These are phyloP conservation scores for Naso thynnoides DNA, from an alignment of 2,797 vertebrate species.

Conservation along the genomic window DNA sequence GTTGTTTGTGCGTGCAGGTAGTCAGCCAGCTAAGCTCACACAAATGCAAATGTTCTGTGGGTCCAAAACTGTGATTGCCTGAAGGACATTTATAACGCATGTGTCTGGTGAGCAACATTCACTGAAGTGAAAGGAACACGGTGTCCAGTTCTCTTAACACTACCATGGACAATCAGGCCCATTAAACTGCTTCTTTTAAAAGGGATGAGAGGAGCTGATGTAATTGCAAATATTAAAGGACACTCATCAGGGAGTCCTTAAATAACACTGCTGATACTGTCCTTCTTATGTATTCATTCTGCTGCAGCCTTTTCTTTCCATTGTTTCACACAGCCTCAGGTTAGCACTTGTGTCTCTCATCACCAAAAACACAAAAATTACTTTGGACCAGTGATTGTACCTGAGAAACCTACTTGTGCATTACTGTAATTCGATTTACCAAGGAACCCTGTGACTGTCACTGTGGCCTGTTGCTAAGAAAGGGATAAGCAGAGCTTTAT, in stretches of 20 bases:
- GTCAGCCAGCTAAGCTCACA: neutral
- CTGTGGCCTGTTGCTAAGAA: neutral
- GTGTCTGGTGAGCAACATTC: neutral
- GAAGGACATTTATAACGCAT: neutral
- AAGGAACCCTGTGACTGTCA: constrained; percentile 18
- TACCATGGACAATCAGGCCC: constrained; percentile 11
- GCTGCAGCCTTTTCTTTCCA: constrained; percentile 6
- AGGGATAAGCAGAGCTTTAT: constrained; percentile 38
- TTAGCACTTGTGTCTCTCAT: neutral
- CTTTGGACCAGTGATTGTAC: neutral
- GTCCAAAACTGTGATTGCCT: neutral
- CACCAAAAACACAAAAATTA: neutral
- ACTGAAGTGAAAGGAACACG: neutral
- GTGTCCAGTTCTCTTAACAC: constrained; percentile 12
- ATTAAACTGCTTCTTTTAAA: constrained; percentile 46
- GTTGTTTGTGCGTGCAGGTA: neutral
- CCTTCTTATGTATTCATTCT: constrained; percentile 14
- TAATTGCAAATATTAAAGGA: constrained; percentile 39
- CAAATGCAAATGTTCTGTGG: too few relatives aligned
- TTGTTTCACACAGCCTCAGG: neutral
- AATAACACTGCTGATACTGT: constrained; percentile 20
- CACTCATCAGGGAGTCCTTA: constrained; percentile 13
- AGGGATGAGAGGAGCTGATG: constrained; percentile 34
- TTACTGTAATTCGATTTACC: constrained; percentile 17
- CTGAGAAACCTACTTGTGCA: constrained; percentile 2